phyloP scores from a whole-genome alignment of 1,140 invertebrate species.

The Polyergus mexicanus region DNA sequence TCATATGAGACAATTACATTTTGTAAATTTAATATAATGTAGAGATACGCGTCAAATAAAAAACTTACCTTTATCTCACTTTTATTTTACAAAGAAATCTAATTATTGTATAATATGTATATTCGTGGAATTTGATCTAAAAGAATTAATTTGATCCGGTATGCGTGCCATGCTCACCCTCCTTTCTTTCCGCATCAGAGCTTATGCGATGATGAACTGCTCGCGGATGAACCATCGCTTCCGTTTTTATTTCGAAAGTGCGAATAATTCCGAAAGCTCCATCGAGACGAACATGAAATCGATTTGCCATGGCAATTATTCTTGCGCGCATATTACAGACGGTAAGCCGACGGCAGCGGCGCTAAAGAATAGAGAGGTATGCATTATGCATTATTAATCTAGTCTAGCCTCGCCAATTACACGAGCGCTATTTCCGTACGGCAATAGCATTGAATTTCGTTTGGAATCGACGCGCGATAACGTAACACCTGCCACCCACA shows the following conservation, averaged over 20 bases:
- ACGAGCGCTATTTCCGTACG: constrained; percentile 28
- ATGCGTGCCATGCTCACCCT: background rate
- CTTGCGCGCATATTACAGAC: constrained; percentile 19
- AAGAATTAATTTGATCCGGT: background rate
- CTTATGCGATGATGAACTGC: background rate
- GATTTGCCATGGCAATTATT: constrained; percentile 25
- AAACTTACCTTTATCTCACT: background rate
- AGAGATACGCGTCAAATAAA: background rate
- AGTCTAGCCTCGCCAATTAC: constrained; percentile 44
- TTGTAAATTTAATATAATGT: background rate
- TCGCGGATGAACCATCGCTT: background rate
- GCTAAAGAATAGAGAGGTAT: constrained; percentile 13
- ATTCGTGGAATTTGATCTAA: background rate
- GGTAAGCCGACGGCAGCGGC: background rate
- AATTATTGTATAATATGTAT: background rate
- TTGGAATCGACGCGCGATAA: background rate
- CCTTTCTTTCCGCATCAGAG: background rate
- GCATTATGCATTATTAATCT: constrained; percentile 61
- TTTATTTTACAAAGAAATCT: background rate
- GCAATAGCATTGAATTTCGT: constrained; percentile 63
- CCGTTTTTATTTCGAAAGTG: background rate
- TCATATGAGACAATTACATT: background rate
- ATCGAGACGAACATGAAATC: constrained; percentile 2
- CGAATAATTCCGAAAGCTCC: background rate
- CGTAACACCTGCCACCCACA: constrained; percentile 27